Percentiles rank a stretch among this genome's conserved stretches.
Evolutionary conservation across 2,797 vertebrate genomes (phyloP).

Genomic region (Coregonus suidteri): DNA sequence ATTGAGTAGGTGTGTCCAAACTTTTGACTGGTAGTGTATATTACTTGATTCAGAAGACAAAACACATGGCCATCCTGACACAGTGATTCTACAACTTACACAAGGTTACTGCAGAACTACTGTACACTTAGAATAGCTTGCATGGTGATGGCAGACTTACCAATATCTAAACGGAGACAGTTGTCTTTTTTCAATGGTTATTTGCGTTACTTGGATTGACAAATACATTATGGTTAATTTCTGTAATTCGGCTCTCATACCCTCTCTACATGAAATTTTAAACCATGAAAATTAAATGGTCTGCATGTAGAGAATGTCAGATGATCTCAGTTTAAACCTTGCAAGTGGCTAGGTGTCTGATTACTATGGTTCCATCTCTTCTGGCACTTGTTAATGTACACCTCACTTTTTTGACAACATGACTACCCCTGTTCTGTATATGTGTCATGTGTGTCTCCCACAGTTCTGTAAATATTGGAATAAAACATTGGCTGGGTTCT

Average conservation of each 20-base stretch:
- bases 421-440: slow-evolving; percentile 31
- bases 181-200: background rate
- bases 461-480: slow-evolving; percentile 57
- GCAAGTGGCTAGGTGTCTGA: background rate
- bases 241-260: background rate
- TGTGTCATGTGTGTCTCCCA: slow-evolving; percentile 44
- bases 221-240: background rate
- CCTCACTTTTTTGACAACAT: slow-evolving; percentile 34
- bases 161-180: background rate
- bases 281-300: slow-evolving; percentile 33
- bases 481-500: slow-evolving; percentile 30
- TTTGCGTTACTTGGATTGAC: background rate
- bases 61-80: background rate
- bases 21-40: background rate
- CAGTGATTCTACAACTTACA: slow-evolving; percentile 10
- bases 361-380: slow-evolving; percentile 21
- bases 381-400: slow-evolving; percentile 45
- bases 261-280: slow-evolving; percentile 17
- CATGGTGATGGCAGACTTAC: background rate
- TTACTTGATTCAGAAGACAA: slow-evolving; percentile 5
- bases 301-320: slow-evolving; percentile 36
- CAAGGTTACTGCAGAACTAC: background rate
- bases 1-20: too few relatives aligned
- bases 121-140: background rate
- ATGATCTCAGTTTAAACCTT: slow-evolving; percentile 1